Conservation (phyloP, 2,113 vertebrate genomes). For the Tetrax tetrax region DNA sequence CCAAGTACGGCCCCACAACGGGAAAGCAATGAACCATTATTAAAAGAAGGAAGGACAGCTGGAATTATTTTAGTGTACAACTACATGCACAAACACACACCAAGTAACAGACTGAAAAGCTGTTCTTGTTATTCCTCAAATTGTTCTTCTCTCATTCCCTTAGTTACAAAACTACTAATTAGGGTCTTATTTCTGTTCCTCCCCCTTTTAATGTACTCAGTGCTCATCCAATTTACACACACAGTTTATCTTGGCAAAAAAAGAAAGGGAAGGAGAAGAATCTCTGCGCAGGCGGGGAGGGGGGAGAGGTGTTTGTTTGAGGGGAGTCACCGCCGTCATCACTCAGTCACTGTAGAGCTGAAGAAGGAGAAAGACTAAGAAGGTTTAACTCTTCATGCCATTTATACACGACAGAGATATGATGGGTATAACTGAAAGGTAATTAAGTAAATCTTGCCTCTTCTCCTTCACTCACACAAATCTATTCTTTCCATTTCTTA, state of each 20-base stretch:
- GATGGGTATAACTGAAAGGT: background rate
- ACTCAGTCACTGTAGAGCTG: background rate
- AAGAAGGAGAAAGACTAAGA: background rate
- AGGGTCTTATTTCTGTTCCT: background rate
- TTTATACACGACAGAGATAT: background rate
- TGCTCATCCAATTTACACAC: slow-evolving; percentile 37
- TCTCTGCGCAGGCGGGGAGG: background rate
- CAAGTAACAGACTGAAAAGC: background rate
- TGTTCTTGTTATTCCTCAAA: background rate
- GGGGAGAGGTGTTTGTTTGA: slow-evolving; percentile 55
- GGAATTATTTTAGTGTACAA: slow-evolving; percentile 56
- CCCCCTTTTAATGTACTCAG: background rate
- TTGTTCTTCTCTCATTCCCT: slow-evolving; percentile 16
- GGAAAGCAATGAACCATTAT: slow-evolving; percentile 62
- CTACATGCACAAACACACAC: slow-evolving; percentile 51
- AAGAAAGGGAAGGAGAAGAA: slow-evolving; percentile 44
- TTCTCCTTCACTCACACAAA: background rate
- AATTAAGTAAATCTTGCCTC: background rate
- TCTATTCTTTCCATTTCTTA: background rate
- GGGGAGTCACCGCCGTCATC: slow-evolving; percentile 38
- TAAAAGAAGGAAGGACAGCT: slow-evolving; percentile 67
- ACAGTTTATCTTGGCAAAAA: slow-evolving; percentile 54
- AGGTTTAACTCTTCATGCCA: slow-evolving; percentile 35
- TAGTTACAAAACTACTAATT: slow-evolving; percentile 15
- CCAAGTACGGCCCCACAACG: slow-evolving; percentile 53